Percentiles rank a stretch among this genome's conserved stretches.
Conservation (phyloP, 2,888 invertebrate species). For the Volucella inanis region DNA sequence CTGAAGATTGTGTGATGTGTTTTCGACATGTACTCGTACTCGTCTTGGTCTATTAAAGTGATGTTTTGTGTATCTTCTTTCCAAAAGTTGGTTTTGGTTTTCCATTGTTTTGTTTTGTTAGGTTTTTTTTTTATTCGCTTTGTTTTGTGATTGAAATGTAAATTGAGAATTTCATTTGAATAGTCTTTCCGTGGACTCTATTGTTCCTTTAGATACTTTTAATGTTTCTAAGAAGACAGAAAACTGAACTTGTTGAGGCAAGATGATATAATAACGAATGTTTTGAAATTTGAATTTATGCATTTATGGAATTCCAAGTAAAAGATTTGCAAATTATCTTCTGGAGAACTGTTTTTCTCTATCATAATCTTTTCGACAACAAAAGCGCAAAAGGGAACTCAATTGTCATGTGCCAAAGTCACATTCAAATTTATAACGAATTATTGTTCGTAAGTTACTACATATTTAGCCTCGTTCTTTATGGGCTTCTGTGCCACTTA, state of each 20-base stretch:
- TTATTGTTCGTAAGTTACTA: no score
- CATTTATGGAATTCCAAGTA: conserved; percentile 18
- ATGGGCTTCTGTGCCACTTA: no score
- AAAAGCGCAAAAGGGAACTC: no score
- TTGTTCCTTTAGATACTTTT: conserved; percentile 12
- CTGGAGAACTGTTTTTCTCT: not conserved
- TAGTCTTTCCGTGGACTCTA: conserved; percentile 11
- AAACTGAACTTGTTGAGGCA: not conserved
- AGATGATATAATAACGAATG: conserved; percentile 36
- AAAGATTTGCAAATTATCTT: not conserved
- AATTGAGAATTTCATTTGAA: conserved; percentile 49
- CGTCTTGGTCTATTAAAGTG: conserved; percentile 4
- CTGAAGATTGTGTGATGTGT: not conserved
- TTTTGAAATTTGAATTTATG: conserved; percentile 6
- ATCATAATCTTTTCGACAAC: no score
- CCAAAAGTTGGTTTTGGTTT: no score
- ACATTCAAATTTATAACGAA: no score
- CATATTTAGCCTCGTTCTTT: no score
- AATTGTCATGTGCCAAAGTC: no score
- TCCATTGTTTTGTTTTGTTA: conserved; percentile 1
- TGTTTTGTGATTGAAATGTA: conserved; percentile 35
- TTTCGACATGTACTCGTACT: not conserved
- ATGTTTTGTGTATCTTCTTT: no score
- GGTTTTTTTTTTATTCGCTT: not conserved
- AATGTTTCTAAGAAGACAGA: not conserved